Conservation (phyloP, 1,140 invertebrate genomes). For the Philaenus spumarius region DNA sequence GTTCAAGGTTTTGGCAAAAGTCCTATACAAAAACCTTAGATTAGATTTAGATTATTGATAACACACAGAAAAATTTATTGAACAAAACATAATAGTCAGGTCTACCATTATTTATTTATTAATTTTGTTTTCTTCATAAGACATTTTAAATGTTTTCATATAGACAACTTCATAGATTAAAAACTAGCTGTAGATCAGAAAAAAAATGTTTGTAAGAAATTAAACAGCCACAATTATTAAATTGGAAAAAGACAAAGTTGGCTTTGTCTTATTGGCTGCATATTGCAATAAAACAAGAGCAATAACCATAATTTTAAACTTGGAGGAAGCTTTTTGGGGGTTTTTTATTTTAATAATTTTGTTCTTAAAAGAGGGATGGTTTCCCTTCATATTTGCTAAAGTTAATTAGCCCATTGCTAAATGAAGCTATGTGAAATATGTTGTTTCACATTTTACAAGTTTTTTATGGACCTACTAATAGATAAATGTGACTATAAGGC, state of each 20-base stretch:
- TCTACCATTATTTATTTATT: too few species aligned
- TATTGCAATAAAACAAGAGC: constrained; percentile 16
- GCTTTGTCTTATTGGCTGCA: constrained; percentile 3
- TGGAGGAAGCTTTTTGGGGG: constrained; percentile 10
- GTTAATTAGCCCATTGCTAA: background rate
- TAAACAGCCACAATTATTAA: constrained; percentile 11
- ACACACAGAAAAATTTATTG: too few species aligned
- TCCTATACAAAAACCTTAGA: too few species aligned
- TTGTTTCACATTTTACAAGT: constrained; percentile 14
- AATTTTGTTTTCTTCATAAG: too few species aligned
- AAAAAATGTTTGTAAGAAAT: constrained; percentile 6
- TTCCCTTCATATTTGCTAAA: too few species aligned
- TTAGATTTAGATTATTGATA: too few species aligned
- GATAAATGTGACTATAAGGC: background rate
- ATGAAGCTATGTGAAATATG: background rate
- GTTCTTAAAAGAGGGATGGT: background rate
- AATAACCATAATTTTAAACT: constrained; percentile 13
- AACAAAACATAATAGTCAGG: too few species aligned
- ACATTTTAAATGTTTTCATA: background rate
- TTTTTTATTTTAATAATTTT: constrained; percentile 11
- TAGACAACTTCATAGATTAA: constrained; percentile 16
- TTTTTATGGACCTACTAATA: constrained; percentile 18
- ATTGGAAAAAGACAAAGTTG: constrained; percentile 9
- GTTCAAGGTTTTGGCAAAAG: too few species aligned
- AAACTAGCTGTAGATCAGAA: constrained; percentile 13